Evolutionary conservation across 2,797 vertebrate species (phyloP).

Genomic region (Pristis pectinata): DNA sequence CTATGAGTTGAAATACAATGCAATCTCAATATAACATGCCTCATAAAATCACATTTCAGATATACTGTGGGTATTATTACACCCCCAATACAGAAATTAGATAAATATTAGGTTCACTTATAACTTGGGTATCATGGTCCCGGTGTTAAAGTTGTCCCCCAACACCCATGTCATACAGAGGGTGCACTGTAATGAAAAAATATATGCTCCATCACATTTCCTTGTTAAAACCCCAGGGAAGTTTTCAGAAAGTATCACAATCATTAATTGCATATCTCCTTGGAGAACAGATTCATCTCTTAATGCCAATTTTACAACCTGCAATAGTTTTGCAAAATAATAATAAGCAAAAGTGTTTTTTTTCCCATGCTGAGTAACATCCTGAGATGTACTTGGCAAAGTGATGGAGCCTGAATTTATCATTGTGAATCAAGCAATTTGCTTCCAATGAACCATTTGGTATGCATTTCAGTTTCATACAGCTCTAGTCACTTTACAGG

Average conservation of each 20-base stretch:
- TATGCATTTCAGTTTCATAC: background rate
- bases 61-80: no score
- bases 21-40: no score
- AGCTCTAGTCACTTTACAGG: no score
- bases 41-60: no score
- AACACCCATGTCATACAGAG: no score
- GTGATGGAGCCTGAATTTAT: background rate
- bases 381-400: background rate
- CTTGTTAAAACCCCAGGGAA: background rate
- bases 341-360: background rate
- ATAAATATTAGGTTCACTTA: no score
- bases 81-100: no score
- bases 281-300: background rate
- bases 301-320: background rate
- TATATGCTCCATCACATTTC: background rate
- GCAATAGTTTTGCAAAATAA: background rate
- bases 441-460: background rate
- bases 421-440: background rate
- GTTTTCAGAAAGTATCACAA: background rate
- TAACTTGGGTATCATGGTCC: no score
- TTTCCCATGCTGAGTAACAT: no score
- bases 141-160: no score
- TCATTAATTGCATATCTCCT: background rate
- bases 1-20: background rate
- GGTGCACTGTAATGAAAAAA: no score